Conservation (phyloP, 2,888 invertebrate species). For the Polydrusus tereticollis region DNA sequence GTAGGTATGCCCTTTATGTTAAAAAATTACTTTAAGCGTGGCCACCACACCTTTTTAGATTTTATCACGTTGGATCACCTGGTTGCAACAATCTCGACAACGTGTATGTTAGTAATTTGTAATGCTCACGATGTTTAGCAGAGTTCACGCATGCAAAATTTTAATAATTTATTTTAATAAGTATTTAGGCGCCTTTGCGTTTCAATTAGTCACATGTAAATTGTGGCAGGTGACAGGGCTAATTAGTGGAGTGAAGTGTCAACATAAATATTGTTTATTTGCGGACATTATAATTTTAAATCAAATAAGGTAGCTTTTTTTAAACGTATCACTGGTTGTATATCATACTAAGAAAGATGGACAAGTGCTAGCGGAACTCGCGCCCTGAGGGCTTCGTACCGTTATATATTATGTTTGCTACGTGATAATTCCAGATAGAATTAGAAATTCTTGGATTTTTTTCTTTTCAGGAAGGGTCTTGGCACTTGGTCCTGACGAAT, state of each 20-base stretch:
- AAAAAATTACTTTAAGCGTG: not conserved
- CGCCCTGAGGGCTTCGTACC: no score
- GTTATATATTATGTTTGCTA: no score
- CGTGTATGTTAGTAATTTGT: not conserved
- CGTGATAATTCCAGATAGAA: no score
- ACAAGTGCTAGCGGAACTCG: no score
- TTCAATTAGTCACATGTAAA: not conserved
- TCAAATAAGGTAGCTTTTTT: no score
- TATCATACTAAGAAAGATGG: no score
- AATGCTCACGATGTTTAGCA: not conserved
- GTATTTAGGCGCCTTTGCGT: not conserved
- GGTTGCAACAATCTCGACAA: not conserved
- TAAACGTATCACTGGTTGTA: no score
- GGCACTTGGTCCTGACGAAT: no score
- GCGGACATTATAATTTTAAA: not conserved
- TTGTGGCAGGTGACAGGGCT: not conserved
- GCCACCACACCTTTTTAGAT: not conserved
- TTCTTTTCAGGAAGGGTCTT: no score
- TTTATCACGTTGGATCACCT: not conserved
- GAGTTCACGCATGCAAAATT: slow-evolving; percentile 3
- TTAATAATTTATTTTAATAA: slow-evolving; percentile 10
- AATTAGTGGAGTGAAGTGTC: not conserved
- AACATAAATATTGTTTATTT: not conserved
- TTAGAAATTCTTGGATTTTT: no score
- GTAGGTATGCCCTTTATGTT: no score